Percentiles rank a stretch among this genome's conserved stretches.
Conservation (phyloP, 2,797 vertebrate species). For the Cyclopterus lumpus region DNA sequence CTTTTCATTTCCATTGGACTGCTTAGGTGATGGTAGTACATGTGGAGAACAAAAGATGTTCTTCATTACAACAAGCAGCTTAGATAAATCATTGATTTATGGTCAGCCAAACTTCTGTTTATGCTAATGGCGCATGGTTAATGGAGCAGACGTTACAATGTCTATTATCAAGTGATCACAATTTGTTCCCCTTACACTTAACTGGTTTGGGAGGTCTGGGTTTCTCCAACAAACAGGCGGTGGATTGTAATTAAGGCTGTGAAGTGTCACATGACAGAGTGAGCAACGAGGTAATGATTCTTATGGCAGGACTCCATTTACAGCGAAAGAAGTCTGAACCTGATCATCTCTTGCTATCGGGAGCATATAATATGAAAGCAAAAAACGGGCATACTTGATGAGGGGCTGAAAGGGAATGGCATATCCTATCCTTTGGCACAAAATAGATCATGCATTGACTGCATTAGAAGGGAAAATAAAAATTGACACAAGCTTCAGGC, state of each 20-base stretch:
- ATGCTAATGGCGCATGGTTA: slow-evolving; percentile 70
- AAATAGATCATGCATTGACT: slow-evolving; percentile 28
- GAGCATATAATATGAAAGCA: slow-evolving; percentile 15
- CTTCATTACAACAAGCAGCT: slow-evolving; percentile 44
- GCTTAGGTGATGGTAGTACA: slow-evolving; percentile 4
- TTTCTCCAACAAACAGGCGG: slow-evolving; percentile 56
- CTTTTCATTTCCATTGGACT: slow-evolving; percentile 22
- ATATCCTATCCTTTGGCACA: slow-evolving; percentile 17
- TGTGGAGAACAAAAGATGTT: slow-evolving; percentile 24
- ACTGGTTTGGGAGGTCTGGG: slow-evolving; percentile 58
- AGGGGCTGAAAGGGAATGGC: not conserved
- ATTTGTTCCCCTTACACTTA: slow-evolving; percentile 71
- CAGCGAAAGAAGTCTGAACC: slow-evolving; percentile 35
- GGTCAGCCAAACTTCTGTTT: slow-evolving; percentile 58
- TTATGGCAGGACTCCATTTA: slow-evolving; percentile 47
- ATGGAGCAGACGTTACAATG: slow-evolving; percentile 65
- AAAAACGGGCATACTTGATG: slow-evolving; percentile 3
- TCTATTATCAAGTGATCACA: slow-evolving; percentile 77
- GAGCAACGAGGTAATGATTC: slow-evolving; percentile 63
- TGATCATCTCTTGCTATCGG: slow-evolving; percentile 35
- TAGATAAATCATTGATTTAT: slow-evolving; percentile 61
- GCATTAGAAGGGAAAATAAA: slow-evolving; percentile 20
- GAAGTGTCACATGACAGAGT: slow-evolving; percentile 60
- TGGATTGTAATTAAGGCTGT: slow-evolving; percentile 66
- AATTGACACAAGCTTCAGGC: slow-evolving; percentile 8